phyloP scores from a whole-genome alignment of 53 echinoderm and acorn worm genomes.

The Echinarachnius parma region DNA sequence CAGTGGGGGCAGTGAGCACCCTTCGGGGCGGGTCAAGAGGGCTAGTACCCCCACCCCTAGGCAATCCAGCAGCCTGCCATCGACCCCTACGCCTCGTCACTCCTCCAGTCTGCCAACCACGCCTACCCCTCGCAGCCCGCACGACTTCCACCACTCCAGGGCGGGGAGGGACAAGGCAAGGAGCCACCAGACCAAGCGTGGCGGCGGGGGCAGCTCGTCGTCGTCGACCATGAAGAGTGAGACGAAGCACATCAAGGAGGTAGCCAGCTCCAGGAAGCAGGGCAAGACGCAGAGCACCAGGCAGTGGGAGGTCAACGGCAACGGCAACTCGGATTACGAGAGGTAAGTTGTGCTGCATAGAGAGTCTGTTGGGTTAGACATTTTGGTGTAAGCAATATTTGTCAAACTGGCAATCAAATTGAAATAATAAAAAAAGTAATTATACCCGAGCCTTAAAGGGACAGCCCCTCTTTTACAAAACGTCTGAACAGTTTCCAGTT shows the following conservation, averaged over 20 bases:
- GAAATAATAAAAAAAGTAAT: too few species aligned
- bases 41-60: constrained; percentile 26
- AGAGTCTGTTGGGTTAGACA: too few species aligned
- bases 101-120: constrained; percentile 38
- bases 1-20: not conserved
- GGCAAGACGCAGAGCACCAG: constrained; percentile 28
- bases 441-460: too few species aligned
- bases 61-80: constrained; percentile 40
- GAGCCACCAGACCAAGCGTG: constrained; percentile 24
- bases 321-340: constrained; percentile 42
- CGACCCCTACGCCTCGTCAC: constrained; percentile 44
- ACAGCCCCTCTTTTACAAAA: too few species aligned
- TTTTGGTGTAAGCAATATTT: too few species aligned
- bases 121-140: constrained; percentile 42
- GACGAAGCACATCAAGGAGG: constrained; percentile 71
- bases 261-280: constrained; percentile 61
- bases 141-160: constrained; percentile 38
- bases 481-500: too few species aligned
- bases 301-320: constrained; percentile 41
- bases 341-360: too few species aligned
- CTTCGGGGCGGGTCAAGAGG: not conserved
- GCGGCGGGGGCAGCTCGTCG: not conserved
- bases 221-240: constrained; percentile 29
- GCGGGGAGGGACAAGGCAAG: constrained; percentile 16
- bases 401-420: too few species aligned